Evolutionary conservation across 2,113 vertebrate genomes (phyloP), one percentile per base, ranked within the genome.

Genomic region (Syngnathus floridae): DNA sequence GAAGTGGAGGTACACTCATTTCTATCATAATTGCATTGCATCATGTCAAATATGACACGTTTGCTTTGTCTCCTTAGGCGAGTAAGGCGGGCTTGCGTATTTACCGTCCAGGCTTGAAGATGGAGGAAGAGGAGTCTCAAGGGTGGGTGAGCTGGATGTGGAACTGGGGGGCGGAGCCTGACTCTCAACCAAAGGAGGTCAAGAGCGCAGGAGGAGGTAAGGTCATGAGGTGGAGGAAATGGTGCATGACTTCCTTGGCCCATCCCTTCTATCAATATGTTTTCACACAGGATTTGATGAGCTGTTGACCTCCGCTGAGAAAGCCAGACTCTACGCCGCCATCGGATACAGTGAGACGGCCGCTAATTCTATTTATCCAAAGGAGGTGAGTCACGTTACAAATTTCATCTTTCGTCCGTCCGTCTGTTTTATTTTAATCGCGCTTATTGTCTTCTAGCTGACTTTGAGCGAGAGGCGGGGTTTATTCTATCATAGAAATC

Each of bases 1-100:
- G 96, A 99, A 90, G 91, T 97, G 87, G 96, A 98, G 94, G 97
- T 99, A 92, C 97, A 93, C 95, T 99, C 91, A 66, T 77, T 19
- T 49, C 31, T 51, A 22, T 73, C 5, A 54, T 10, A 56, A 13
- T 46, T 41, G 16, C 7, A 37, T 5, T 26, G 1, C 26, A 16
- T 7, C 26, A 16, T 7, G 7, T 14, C 26, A 16, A 3, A 56
- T 35, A 13, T 16, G 12, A 16, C 3, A 35, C 11, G 10, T 40
- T 40, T 40, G 17, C 21, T 11, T 6, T 19, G 1, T 13, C 19
- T 61, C 19, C 40, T 61, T 70, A 99, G 96, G 93, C 89, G 40
- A 92, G 92, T 66, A 98, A 98, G 66, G 90, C 93, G 60, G 95
- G 95, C 37, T 82, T 93, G 49, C 93, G 86, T 71, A 93, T 99